These are phyloP conservation scores for Tipula helvola DNA, from an alignment of 2,888 invertebrate species.

Conservation along the genomic window DNA sequence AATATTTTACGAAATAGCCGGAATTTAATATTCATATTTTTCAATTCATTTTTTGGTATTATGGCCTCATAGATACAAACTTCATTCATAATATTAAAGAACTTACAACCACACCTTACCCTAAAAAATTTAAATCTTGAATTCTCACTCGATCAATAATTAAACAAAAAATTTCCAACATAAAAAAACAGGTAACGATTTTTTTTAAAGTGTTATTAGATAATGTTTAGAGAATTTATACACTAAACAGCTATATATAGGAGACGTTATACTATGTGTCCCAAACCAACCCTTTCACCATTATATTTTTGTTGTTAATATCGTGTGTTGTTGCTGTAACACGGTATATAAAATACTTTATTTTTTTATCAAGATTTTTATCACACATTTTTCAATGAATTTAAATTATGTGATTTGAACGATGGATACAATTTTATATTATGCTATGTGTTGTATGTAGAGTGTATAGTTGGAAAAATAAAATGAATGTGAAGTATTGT, in stretches of 20 bases:
- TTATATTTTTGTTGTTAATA: neutral
- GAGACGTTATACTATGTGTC: neutral
- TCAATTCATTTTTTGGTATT: too few relatives aligned
- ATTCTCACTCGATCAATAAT: neutral
- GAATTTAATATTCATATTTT: too few relatives aligned
- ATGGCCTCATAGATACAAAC: too few relatives aligned
- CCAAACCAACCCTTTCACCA: neutral
- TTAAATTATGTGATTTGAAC: neutral
- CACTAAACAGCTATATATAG: neutral
- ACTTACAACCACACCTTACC: neutral
- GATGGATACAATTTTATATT: neutral
- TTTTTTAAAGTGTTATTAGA: neutral
- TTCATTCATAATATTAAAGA: too few relatives aligned
- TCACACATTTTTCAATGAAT: neutral
- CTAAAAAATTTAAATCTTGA: neutral
- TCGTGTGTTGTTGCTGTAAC: neutral
- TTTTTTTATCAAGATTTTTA: neutral
- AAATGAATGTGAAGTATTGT: neutral
- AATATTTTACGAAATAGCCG: too few relatives aligned
- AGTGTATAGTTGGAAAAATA: neutral
- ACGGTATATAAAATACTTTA: neutral
- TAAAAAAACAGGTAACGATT: neutral
- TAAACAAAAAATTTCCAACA: neutral
- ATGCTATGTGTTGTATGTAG: neutral
- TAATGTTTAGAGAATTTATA: neutral